Evolutionary conservation across 2,888 invertebrate genomes (phyloP), one percentile per base, ranked within the genome.

Genomic region (Drosophila suboccidentalis): DNA sequence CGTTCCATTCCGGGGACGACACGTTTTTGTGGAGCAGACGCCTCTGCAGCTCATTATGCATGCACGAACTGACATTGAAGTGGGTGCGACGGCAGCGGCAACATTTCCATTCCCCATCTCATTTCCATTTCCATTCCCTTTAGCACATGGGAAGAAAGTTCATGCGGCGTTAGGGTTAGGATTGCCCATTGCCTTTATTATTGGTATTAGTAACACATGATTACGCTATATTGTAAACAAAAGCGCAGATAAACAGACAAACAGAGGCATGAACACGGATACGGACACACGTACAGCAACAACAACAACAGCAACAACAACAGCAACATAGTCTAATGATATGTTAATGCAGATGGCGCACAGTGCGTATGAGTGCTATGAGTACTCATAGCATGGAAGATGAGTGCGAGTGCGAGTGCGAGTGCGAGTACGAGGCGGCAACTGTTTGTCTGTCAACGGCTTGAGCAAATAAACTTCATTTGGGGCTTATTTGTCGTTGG

Each of bases 181-280:
- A 82, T 75, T 67, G 88, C 83, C 83, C 82, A 79, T 79, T 73
- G 82, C 59, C 80, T 62, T 75, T 84, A 88, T 88, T 84, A 88
- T 88, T 88, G 88, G 84, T 84, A 84, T 84, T 86, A 80, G 85
- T 89, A 87, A 84, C 86, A 89, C 86, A 87, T 87, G 89, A 87
- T 87, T 87, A 89, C 87, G 82, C 78, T 87, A 73, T 75, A 77
- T 70, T 89, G 89, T 87, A 87, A 89, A 87, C 86, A 87, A 89
- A 85, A 74, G 76, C 87, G 36, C 54, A 76, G 71, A 89, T 84
- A 87, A 88, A 84, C 88, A 75, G 72, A 65, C 57, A 60, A 63
- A 68, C 69, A 65, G 73, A 69, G 61, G 36, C 41, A 50, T 58
- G 50, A 26, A 59, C 26, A 55, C 71, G 57, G 41, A 58, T 44